Evolutionary conservation across 2,797 vertebrate species (phyloP).

Genomic region (Ciconia nigra): DNA sequence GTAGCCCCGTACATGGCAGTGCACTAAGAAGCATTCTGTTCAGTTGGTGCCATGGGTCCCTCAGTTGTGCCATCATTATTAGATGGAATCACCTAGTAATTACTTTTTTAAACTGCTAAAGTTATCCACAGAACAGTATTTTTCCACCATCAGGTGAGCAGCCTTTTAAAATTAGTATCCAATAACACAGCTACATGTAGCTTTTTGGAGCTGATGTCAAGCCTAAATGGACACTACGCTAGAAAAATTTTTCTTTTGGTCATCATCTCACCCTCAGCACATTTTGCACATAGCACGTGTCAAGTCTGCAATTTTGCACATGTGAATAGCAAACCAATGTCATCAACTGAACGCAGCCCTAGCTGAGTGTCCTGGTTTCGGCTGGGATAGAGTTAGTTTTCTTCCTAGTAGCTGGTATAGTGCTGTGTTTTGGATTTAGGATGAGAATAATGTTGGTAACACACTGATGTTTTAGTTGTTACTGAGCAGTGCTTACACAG

Average conservation of each 20-base stretch:
- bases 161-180: not conserved
- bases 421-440: too few species aligned
- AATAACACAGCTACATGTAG: not conserved
- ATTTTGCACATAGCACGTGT: not conserved
- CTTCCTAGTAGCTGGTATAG: too few species aligned
- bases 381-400: too few species aligned
- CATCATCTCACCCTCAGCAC: not conserved
- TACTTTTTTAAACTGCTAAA: not conserved
- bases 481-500: too few species aligned
- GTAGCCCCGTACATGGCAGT: not conserved
- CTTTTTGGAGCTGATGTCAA: not conserved
- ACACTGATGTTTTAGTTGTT: too few species aligned
- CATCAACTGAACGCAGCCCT: not conserved
- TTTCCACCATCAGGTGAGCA: not conserved
- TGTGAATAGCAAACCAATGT: conserved; percentile 12
- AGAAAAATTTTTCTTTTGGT: not conserved
- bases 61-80: not conserved
- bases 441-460: too few species aligned
- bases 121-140: not conserved
- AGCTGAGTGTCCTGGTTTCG: not conserved
- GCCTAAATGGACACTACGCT: not conserved
- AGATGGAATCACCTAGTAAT: not conserved
- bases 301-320: not conserved
- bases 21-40: not conserved
- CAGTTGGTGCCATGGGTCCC: fast-evolving